Percentiles rank a stretch among this genome's conserved stretches.
phyloP scores from a whole-genome alignment of 2,113 vertebrate genomes.

The Coregonus clupeaformis region DNA sequence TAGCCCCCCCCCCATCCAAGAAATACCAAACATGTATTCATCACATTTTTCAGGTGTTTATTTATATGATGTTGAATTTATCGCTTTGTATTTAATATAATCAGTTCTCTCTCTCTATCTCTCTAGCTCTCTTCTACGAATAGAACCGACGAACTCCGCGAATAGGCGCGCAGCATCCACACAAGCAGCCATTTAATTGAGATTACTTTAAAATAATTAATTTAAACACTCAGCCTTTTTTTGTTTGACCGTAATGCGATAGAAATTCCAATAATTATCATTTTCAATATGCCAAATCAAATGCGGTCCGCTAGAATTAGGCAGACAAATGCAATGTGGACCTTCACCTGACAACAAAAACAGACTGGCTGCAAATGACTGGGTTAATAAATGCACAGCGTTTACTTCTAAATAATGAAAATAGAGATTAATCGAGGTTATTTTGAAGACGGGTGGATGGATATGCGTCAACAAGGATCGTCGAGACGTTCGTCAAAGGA shows the following conservation, averaged over 20 bases:
- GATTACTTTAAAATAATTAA: constrained; percentile 68
- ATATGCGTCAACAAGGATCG: constrained; percentile 36
- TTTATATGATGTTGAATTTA: too few relatives aligned
- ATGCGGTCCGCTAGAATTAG: too few relatives aligned
- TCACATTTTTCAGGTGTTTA: too few relatives aligned
- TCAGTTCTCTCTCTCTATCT: too few relatives aligned
- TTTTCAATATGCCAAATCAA: constrained; percentile 12
- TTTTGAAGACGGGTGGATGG: constrained; percentile 38
- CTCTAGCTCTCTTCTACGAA: constrained; percentile 33
- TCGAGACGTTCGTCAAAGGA: constrained; percentile 52
- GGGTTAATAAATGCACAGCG: constrained; percentile 33
- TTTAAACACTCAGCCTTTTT: constrained; percentile 47
- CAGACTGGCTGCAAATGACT: constrained; percentile 55
- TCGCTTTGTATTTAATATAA: too few relatives aligned
- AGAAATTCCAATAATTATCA: constrained; percentile 29
- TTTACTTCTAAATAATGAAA: constrained; percentile 44
- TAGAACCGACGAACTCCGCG: constrained; percentile 67
- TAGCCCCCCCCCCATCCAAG: too few relatives aligned
- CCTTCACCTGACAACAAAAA: constrained; percentile 62
- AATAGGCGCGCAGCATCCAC: constrained; percentile 64
- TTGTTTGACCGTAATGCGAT: constrained; percentile 17
- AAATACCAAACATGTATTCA: too few relatives aligned
- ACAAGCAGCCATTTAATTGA: constrained; percentile 66
- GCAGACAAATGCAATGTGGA: constrained; percentile 42
- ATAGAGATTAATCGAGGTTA: constrained; percentile 44